A percentile compares a stretch with the other conserved stretches of the same genome.
phyloP scores from a whole-genome alignment of 2,888 invertebrate genomes.

The Sylvicola fuscatus region DNA sequence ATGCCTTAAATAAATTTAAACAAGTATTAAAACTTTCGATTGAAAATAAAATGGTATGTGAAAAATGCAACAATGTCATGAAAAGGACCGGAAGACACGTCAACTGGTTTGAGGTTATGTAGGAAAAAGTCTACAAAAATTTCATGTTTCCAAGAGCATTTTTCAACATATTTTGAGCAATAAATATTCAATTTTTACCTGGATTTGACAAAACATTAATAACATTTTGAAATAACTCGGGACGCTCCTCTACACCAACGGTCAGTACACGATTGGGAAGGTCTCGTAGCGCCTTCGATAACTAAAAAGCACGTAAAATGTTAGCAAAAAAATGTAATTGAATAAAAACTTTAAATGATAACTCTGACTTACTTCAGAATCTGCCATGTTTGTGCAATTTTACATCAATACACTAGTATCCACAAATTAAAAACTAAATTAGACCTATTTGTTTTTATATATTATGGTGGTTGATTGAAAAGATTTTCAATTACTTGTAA shows the following conservation, averaged over 20 bases:
- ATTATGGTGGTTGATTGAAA: too few relatives aligned
- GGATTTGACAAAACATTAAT: slow-evolving; percentile 40
- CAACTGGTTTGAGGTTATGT: too few relatives aligned
- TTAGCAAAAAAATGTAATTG: slow-evolving; percentile 4
- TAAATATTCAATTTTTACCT: slow-evolving; percentile 40
- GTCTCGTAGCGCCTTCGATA: slow-evolving; percentile 21
- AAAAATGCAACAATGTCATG: too few relatives aligned
- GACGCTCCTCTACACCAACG: slow-evolving; percentile 18
- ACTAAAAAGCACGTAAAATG: slow-evolving; percentile 14
- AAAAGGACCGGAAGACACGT: too few relatives aligned
- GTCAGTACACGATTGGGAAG: slow-evolving; percentile 21
- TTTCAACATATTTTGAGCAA: slow-evolving; percentile 2
- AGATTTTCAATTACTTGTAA: too few relatives aligned
- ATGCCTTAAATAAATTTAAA: slow-evolving; percentile 42
- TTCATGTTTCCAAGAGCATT: not conserved
- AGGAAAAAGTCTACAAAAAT: too few relatives aligned
- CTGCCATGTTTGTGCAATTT: not conserved
- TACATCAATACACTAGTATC: too few relatives aligned
- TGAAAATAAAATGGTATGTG: too few relatives aligned
- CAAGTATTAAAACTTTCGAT: too few relatives aligned
- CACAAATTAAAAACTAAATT: too few relatives aligned
- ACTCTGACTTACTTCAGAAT: not conserved
- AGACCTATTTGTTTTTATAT: too few relatives aligned
- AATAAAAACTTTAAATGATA: slow-evolving; percentile 7
- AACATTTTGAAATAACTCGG: slow-evolving; percentile 18